Evolutionary conservation across 1,140 invertebrate genomes (phyloP).

Genomic region (Polyergus mexicanus): DNA sequence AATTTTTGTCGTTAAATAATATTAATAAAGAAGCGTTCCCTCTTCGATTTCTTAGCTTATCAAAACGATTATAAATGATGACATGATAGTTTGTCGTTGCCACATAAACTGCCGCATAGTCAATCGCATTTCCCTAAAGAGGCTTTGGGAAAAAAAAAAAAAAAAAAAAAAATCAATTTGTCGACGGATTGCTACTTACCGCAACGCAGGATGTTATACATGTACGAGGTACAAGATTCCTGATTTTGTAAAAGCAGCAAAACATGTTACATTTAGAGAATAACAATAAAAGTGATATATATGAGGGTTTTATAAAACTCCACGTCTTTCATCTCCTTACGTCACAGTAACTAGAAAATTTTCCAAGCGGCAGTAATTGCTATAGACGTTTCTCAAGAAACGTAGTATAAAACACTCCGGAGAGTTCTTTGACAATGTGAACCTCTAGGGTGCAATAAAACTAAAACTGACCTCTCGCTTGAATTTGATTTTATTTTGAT

Average conservation of each 20-base stretch:
- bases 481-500: conserved; percentile 44
- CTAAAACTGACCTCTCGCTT: conserved; percentile 45
- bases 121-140: conserved; percentile 28
- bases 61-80: background rate
- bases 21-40: background rate
- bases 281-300: conserved; percentile 77
- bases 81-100: conserved; percentile 11
- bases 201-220: conserved; percentile 65
- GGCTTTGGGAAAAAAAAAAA: conserved; percentile 26
- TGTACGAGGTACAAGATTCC: conserved; percentile 71
- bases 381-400: conserved; percentile 8
- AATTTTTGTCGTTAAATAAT: background rate
- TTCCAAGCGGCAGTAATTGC: conserved; percentile 35
- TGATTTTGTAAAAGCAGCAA: conserved; percentile 78
- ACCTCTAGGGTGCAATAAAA: conserved; percentile 26
- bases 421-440: conserved; percentile 23
- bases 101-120: conserved; percentile 33
- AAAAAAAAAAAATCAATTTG: too few species aligned
- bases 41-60: background rate
- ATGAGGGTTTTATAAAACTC: conserved; percentile 76
- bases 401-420: conserved; percentile 15
- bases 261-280: conserved; percentile 75
- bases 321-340: conserved; percentile 40
- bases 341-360: conserved; percentile 44
- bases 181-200: conserved; percentile 60